A percentile compares a stretch with the other conserved stretches of the same genome.
These are phyloP conservation scores for Channallabes apus DNA, from an alignment of 2,797 vertebrate species.

Conservation along the genomic window DNA sequence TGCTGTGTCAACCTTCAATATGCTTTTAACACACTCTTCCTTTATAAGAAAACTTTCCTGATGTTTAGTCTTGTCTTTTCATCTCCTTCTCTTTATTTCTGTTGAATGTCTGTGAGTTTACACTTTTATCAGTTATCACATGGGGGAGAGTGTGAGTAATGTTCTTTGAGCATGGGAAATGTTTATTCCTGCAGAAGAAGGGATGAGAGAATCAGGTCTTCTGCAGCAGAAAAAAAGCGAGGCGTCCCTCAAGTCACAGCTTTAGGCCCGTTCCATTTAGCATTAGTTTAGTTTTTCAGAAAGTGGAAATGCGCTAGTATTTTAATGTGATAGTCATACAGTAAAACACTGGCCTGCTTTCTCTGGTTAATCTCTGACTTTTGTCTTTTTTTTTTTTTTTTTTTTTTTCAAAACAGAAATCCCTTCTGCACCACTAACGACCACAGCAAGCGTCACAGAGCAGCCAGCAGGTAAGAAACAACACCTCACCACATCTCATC, in stretches of 20 bases:
- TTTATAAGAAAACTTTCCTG: background rate
- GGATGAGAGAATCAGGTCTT: background rate
- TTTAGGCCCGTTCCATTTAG: background rate
- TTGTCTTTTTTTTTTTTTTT: constrained; percentile 36
- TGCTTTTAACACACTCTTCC: background rate
- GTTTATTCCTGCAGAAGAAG: background rate
- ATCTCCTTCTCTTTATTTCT: background rate
- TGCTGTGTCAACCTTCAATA: too few relatives aligned
- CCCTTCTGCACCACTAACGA: constrained; percentile 85
- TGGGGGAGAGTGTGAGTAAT: background rate
- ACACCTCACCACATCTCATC: background rate
- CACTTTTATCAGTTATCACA: background rate
- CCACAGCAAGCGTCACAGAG: constrained; percentile 85
- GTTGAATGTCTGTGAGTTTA: background rate
- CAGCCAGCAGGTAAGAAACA: constrained; percentile 84
- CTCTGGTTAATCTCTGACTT: constrained; percentile 12
- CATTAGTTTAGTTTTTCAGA: background rate
- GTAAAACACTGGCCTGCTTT: background rate
- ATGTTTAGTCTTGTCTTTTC: background rate
- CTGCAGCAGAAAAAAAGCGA: background rate
- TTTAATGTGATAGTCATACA: background rate
- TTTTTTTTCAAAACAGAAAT: constrained; percentile 81
- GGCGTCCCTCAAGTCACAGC: background rate
- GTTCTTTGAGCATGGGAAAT: background rate
- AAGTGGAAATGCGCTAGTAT: background rate